Evolutionary conservation across 1,140 invertebrate genomes (phyloP), one percentile per base, ranked within the genome.

Genomic region (Bombus cullumanus): DNA sequence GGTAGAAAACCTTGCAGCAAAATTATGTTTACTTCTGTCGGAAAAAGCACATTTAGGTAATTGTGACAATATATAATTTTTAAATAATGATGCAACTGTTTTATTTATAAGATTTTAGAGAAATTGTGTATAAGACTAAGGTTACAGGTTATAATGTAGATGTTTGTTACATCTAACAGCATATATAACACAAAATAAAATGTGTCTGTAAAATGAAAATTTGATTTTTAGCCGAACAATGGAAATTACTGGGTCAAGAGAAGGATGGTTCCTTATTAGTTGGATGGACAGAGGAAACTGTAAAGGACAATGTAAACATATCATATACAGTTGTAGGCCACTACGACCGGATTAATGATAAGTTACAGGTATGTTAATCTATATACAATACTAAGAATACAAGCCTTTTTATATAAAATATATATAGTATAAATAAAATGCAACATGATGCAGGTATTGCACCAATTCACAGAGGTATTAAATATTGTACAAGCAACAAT

Each of bases 401-500:
- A 15, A 18, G 34, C 47, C 4, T 66, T 39, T 47, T 9, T 31
- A 8, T 59, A 57, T 37, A 28, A 1, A 74, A 57, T 81, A n/a
- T 76, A 4, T 68, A 4, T 39, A 31, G 47, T n/a, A 18, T 31
- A 74, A 74, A 47, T 88, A 2, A 47, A 41, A 39, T 73, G 76
- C 57, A 81, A 62, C 86, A 53, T 74, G 93, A 64, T 97, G 34
- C 92, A 96, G 90, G 95, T 96, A 47, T 92, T 98, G 5, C 95
- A 97, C 91, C 96, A 95, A 37, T 97, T 97, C 93, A 90, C 96
- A 18, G 95, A 96, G 43, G 95, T 96, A 88, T 87, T 96, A 37
- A 97, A 97, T 92, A 95, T 97, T 47, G 96, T 98, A 80, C 97
- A 98, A 95, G 97, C 97, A n/a, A 97, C 97, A 15, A 96, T 98